phyloP scores from a whole-genome alignment of 1,140 invertebrate genomes.

The Penaeus indicus region DNA sequence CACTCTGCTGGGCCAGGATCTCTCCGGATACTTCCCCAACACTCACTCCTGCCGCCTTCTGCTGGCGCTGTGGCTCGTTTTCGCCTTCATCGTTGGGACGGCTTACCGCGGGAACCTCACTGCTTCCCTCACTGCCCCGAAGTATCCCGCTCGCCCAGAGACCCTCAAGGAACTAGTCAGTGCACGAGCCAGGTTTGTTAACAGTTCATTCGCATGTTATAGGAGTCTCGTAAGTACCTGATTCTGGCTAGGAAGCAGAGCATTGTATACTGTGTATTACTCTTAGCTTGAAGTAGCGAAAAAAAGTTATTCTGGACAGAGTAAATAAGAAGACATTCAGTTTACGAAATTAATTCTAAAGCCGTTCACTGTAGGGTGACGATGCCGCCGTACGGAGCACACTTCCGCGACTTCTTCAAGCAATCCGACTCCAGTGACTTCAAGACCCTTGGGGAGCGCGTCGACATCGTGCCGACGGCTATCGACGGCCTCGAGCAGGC shows the following conservation, averaged over 20 bases:
- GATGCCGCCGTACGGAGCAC: conserved; percentile 53
- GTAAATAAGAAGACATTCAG: too few relatives aligned
- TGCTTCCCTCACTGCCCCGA: conserved; percentile 38
- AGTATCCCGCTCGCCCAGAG: conserved; percentile 42
- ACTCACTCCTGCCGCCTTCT: conserved; percentile 20
- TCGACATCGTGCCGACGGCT: conserved; percentile 42
- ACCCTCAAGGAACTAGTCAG: conserved; percentile 35
- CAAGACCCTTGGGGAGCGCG: conserved; percentile 43
- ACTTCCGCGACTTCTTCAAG: conserved; percentile 54
- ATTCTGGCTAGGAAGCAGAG: too few relatives aligned
- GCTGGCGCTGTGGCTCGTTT: conserved; percentile 33
- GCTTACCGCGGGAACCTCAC: conserved; percentile 57
- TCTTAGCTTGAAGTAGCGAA: background rate
- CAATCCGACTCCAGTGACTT: conserved; percentile 47
- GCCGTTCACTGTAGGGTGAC: conserved; percentile 16
- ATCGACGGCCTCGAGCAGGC: conserved; percentile 22
- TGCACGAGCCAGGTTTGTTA: conserved; percentile 20
- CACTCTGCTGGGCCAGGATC: conserved; percentile 31
- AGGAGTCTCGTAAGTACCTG: too few relatives aligned
- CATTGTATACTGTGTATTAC: background rate
- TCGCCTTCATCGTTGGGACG: conserved; percentile 44
- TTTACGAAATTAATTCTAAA: too few relatives aligned
- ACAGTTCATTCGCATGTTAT: background rate
- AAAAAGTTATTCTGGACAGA: too few relatives aligned
- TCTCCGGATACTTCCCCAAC: background rate